Evolutionary conservation across 2,797 vertebrate genomes (phyloP).

Genomic region (Remorina albescens): DNA sequence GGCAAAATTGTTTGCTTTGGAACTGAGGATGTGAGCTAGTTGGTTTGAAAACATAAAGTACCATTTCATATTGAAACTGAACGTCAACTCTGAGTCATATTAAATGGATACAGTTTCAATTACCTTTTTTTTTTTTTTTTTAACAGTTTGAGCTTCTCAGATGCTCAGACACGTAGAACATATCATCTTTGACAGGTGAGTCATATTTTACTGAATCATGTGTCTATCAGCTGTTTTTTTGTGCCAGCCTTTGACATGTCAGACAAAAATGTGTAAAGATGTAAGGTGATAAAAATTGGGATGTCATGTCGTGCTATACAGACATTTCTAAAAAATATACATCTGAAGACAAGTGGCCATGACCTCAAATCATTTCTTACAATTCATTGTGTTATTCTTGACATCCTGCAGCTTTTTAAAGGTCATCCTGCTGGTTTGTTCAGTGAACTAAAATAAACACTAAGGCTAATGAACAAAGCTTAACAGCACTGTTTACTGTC

Average conservation of each 20-base stretch:
- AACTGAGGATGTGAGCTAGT: not conserved
- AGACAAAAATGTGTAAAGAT: not conserved
- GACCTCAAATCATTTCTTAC: not conserved
- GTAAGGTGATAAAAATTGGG: not conserved
- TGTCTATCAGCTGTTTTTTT: not conserved
- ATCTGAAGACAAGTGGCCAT: no score
- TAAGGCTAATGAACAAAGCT: not conserved
- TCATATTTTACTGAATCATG: constrained; percentile 8
- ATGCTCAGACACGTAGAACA: constrained; percentile 19
- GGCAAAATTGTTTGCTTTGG: no score
- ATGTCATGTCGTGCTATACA: not conserved
- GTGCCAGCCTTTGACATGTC: not conserved
- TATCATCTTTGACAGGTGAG: constrained; percentile 15
- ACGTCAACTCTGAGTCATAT: constrained; percentile 19
- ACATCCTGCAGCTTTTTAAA: not conserved
- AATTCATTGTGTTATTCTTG: not conserved
- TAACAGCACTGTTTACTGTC: not conserved
- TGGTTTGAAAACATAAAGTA: constrained; percentile 1
- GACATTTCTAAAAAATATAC: no score
- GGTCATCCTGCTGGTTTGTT: no score
- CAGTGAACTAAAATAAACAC: not conserved
- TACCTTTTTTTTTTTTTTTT: no score
- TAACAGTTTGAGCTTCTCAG: constrained; percentile 33
- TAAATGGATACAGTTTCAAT: constrained; percentile 41
- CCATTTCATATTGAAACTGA: constrained; percentile 12